Evolutionary conservation across 2,888 invertebrate species (phyloP).

Genomic region (Aphodius granarius): DNA sequence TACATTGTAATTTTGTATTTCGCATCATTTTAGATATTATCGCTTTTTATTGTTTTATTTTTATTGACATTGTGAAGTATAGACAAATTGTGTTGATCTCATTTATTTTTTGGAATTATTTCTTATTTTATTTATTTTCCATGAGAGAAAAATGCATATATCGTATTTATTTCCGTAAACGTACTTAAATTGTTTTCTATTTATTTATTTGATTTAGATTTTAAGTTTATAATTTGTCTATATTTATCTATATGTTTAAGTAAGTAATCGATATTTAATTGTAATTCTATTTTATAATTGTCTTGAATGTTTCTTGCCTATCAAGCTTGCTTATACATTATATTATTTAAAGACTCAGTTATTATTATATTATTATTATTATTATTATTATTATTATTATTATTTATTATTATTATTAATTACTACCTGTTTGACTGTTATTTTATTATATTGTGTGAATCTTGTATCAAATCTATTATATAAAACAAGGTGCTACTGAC

Average conservation of each 20-base stretch:
- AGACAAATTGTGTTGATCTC: constrained; percentile 19
- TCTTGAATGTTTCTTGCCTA: background rate
- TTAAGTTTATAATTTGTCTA: constrained; percentile 17
- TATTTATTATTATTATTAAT: no score
- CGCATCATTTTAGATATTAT: background rate
- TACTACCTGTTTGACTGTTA: background rate
- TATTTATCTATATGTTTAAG: constrained; percentile 8
- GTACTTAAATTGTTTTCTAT: constrained; percentile 1
- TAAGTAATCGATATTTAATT: background rate
- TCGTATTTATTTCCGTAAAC: background rate
- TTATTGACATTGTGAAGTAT: constrained; percentile 8
- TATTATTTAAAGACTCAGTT: background rate
- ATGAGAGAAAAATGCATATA: background rate
- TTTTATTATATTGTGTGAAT: background rate
- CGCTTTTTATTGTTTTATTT: constrained; percentile 3
- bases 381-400: no score
- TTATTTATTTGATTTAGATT: background rate
- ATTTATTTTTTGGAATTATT: constrained; percentile 8
- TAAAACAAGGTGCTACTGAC: background rate
- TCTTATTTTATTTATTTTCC: background rate
- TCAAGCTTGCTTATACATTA: background rate
- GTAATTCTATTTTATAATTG: background rate
- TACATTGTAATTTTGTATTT: background rate
- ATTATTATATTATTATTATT: background rate
- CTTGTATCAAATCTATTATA: background rate